A percentile compares a stretch with the other conserved stretches of the same genome.
Evolutionary conservation across 2,888 invertebrate species (phyloP).

Genomic region (Ischnus inquisitorius): DNA sequence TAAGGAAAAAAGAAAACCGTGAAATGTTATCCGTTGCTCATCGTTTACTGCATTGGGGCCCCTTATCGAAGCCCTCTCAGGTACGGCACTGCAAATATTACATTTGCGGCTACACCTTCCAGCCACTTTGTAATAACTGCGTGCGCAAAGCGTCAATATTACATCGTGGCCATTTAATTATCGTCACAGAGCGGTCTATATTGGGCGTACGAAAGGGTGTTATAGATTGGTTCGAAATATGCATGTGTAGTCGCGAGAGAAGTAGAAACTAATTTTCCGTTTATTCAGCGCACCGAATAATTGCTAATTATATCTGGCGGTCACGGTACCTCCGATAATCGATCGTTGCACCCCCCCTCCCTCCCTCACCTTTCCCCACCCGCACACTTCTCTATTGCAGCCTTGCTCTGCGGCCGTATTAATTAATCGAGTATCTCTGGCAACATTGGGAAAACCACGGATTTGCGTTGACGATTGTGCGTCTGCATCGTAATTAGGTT

Average conservation of each 20-base stretch:
- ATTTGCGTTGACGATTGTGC: constrained; percentile 18
- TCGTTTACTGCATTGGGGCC: too few species aligned
- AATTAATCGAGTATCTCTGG: constrained; percentile 55
- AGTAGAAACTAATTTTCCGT: not conserved
- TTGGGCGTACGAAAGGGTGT: too few species aligned
- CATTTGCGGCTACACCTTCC: too few species aligned
- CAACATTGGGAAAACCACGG: constrained; percentile 55
- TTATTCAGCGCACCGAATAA: not conserved
- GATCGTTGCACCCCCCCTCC: not conserved
- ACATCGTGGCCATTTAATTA: too few species aligned
- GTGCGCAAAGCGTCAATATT: too few species aligned
- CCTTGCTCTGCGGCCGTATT: constrained; percentile 26
- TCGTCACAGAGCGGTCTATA: too few species aligned
- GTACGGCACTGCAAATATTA: too few species aligned
- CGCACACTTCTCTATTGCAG: not conserved
- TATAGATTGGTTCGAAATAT: not conserved
- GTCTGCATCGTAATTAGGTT: constrained; percentile 32
- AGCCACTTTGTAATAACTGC: too few species aligned
- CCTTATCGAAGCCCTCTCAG: too few species aligned
- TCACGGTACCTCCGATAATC: constrained; percentile 24
- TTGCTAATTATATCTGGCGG: constrained; percentile 4
- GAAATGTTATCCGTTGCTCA: too few species aligned
- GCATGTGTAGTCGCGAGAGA: not conserved
- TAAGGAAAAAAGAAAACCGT: too few species aligned
- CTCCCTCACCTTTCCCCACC: not conserved